phyloP scores from a whole-genome alignment of 2,113 vertebrate genomes.

The Chinchilla lanigera region DNA sequence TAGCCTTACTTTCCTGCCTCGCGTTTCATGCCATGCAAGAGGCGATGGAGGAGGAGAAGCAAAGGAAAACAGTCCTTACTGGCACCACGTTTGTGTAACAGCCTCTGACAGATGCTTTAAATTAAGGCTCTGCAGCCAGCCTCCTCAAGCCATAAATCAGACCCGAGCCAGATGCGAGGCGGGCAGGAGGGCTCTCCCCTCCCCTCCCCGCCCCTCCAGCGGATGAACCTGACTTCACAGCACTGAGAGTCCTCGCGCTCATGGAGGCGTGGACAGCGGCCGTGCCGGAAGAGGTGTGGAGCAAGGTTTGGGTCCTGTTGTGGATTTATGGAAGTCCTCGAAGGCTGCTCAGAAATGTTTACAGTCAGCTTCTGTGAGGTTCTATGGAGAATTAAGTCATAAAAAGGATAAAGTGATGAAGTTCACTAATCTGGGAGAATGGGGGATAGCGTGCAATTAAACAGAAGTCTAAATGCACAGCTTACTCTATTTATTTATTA shows the following conservation, averaged over 20 bases:
- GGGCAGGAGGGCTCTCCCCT: background rate
- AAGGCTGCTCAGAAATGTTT: background rate
- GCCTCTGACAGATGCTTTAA: slow-evolving; percentile 72
- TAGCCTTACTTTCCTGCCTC: slow-evolving; percentile 55
- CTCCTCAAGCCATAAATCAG: slow-evolving; percentile 65
- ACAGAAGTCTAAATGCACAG: background rate
- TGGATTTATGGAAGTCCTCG: background rate
- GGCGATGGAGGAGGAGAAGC: slow-evolving; percentile 40
- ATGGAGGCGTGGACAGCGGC: background rate
- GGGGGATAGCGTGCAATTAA: background rate
- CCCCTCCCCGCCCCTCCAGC: background rate
- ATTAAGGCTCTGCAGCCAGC: slow-evolving; percentile 59
- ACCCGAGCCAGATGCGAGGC: background rate
- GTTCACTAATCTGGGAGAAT: background rate
- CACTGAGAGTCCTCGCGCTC: background rate
- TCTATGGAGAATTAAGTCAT: background rate
- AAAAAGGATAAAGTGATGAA: background rate
- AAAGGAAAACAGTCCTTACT: slow-evolving; percentile 64
- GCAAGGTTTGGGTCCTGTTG: background rate
- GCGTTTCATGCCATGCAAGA: slow-evolving; percentile 55
- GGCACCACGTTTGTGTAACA: background rate
- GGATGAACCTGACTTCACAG: background rate
- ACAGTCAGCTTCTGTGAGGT: background rate
- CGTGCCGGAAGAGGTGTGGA: background rate
- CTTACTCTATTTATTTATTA: background rate